A percentile compares a stretch with the other conserved stretches of the same genome.
Evolutionary conservation across 2,113 vertebrate genomes (phyloP).

Genomic region (Poicephalus gulielmi): DNA sequence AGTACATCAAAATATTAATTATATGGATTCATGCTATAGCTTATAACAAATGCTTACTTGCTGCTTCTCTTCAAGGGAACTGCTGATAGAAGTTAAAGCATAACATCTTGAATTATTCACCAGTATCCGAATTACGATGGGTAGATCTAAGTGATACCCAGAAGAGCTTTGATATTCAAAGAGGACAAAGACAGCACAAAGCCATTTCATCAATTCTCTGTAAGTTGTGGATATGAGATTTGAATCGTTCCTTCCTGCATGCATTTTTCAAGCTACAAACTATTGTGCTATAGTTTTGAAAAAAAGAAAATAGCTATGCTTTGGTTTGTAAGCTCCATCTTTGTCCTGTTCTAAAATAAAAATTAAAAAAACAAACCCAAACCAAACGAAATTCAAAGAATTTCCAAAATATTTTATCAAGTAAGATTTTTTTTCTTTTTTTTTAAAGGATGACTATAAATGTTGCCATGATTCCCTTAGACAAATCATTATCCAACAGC

Average conservation of each 20-base stretch:
- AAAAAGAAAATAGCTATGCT: not conserved
- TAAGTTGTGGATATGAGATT: not conserved
- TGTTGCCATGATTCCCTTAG: not conserved
- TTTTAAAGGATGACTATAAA: not conserved
- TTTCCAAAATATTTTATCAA: not conserved
- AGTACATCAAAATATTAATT: constrained; percentile 69
- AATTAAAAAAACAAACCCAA: not conserved
- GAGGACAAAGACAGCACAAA: not conserved
- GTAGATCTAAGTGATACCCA: not conserved
- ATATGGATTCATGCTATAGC: constrained; percentile 19
- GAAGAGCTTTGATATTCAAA: not conserved
- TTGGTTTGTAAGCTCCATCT: not conserved
- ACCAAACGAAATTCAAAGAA: not conserved
- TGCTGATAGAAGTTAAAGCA: constrained; percentile 20
- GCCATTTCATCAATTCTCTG: not conserved
- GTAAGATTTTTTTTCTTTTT: not conserved
- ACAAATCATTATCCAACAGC: not conserved
- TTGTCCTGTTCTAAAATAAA: not conserved
- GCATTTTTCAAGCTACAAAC: not conserved
- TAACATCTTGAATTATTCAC: constrained; percentile 44
- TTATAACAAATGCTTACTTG: constrained; percentile 2
- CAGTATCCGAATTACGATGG: not conserved
- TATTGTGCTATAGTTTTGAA: not conserved
- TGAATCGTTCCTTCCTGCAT: not conserved
- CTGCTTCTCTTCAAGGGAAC: constrained; percentile 18